Percentiles rank a stretch among this genome's conserved stretches.
Conservation (phyloP, 1,140 invertebrate genomes). For the Grapholita molesta region DNA sequence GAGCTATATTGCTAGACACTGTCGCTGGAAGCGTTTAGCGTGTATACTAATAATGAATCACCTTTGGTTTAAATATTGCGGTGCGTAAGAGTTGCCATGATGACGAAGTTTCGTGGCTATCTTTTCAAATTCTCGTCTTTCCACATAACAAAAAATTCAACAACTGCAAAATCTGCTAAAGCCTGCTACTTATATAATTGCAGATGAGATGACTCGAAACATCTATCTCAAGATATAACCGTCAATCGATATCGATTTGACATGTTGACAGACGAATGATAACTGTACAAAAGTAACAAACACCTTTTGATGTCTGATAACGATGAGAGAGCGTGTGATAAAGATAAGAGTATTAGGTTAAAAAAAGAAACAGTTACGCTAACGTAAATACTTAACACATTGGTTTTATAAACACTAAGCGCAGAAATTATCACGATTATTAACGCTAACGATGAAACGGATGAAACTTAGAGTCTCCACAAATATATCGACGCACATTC, state of each 20-base stretch:
- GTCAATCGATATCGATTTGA: slow-evolving; percentile 21
- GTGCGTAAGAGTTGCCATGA: too few relatives aligned
- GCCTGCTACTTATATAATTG: background rate
- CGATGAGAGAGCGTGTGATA: background rate
- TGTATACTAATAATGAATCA: too few relatives aligned
- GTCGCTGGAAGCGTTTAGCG: background rate
- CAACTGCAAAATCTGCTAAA: background rate
- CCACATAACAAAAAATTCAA: too few relatives aligned
- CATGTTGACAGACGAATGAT: slow-evolving; percentile 24
- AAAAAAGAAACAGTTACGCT: too few relatives aligned
- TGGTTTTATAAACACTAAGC: too few relatives aligned
- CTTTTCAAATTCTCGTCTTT: too few relatives aligned
- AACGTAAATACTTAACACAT: too few relatives aligned
- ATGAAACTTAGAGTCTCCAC: too few relatives aligned
- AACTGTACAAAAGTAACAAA: background rate
- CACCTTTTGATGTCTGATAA: background rate
- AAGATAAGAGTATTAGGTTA: background rate
- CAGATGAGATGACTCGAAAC: background rate
- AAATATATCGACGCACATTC: too few relatives aligned
- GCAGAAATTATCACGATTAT: background rate
- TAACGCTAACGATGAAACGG: too few relatives aligned
- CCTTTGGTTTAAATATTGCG: too few relatives aligned
- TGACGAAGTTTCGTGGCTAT: too few relatives aligned
- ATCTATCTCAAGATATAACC: slow-evolving; percentile 21
- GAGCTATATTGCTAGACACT: background rate